Evolutionary conservation across 1,140 invertebrate genomes (phyloP).

Genomic region (Heterodera schachtii): DNA sequence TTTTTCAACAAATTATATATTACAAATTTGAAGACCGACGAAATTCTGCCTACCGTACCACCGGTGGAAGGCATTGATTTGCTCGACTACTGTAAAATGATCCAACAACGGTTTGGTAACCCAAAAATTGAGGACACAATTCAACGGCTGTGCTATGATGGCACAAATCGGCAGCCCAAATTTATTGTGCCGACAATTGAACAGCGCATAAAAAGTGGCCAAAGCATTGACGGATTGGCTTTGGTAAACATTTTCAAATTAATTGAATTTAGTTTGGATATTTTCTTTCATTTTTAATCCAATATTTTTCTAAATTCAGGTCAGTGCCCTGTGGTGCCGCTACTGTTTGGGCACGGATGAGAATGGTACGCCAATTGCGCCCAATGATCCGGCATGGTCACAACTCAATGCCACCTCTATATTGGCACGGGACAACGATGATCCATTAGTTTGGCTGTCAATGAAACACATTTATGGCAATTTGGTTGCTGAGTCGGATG

Average conservation of each 20-base stretch:
- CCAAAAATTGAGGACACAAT: slow-evolving; percentile 5
- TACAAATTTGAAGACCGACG: too few species aligned
- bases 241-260: too few species aligned
- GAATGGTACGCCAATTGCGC: not conserved
- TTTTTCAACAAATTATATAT: too few species aligned
- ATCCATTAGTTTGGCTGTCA: not conserved
- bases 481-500: not conserved
- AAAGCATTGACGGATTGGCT: not conserved
- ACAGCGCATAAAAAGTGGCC: not conserved
- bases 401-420: not conserved
- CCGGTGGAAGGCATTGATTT: not conserved
- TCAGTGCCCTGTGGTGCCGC: slow-evolving; percentile 2
- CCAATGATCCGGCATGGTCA: not conserved
- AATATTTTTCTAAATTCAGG: too few species aligned
- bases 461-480: slow-evolving; percentile 1
- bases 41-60: not conserved
- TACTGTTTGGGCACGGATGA: not conserved
- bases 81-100: not conserved
- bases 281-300: too few species aligned
- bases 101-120: slow-evolving; percentile 1
- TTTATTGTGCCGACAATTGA: not conserved
- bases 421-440: not conserved
- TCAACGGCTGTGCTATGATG: not conserved
- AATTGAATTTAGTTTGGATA: too few species aligned
- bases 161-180: not conserved